Percentiles rank a stretch among this genome's conserved stretches.
Conservation (phyloP, 2,888 invertebrate genomes). For the Drosophila paucipuncta region DNA sequence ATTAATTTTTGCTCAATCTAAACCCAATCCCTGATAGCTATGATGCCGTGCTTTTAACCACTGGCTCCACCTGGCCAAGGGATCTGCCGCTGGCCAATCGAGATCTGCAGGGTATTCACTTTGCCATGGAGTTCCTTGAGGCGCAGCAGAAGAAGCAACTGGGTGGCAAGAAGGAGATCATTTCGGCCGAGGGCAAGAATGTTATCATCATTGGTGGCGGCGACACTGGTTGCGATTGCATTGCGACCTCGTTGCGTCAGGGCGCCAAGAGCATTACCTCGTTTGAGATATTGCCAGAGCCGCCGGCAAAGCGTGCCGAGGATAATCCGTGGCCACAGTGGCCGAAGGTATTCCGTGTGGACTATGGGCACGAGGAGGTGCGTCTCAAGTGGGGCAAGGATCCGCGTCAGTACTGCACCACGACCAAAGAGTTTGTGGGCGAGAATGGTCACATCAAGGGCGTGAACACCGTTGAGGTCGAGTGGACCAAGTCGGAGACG, state of each 20-base stretch:
- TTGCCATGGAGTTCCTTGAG: conserved; percentile 99
- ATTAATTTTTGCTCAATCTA: background rate
- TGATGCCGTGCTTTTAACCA: conserved; percentile 95
- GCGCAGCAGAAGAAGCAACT: conserved; percentile 98
- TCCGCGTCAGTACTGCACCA: conserved; percentile 96
- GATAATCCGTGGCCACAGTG: conserved; percentile 99
- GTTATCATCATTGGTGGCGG: conserved; percentile 96
- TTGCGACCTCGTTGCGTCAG: conserved; percentile 97
- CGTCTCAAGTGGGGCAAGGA: conserved; percentile 95
- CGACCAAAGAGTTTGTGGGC: conserved; percentile 97
- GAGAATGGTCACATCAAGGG: conserved; percentile 96
- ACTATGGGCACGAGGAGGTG: conserved; percentile 99
- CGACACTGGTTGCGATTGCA: conserved; percentile 98
- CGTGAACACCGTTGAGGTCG: conserved; percentile 95
- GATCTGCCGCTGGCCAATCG: conserved; percentile 95
- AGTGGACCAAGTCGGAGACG: conserved; percentile 96
- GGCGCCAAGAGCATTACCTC: conserved; percentile 95
- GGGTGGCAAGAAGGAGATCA: conserved; percentile 87
- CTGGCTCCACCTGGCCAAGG: conserved; percentile 98
- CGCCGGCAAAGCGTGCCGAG: conserved; percentile 91
- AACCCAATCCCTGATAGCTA: conserved; percentile 86
- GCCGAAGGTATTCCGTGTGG: conserved; percentile 97
- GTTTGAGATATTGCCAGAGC: conserved; percentile 98
- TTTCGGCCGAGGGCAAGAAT: conserved; percentile 96
- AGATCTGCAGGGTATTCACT: conserved; percentile 96